Conservation (phyloP, 1,140 invertebrate genomes). For the Drosophila melanogaster region DNA sequence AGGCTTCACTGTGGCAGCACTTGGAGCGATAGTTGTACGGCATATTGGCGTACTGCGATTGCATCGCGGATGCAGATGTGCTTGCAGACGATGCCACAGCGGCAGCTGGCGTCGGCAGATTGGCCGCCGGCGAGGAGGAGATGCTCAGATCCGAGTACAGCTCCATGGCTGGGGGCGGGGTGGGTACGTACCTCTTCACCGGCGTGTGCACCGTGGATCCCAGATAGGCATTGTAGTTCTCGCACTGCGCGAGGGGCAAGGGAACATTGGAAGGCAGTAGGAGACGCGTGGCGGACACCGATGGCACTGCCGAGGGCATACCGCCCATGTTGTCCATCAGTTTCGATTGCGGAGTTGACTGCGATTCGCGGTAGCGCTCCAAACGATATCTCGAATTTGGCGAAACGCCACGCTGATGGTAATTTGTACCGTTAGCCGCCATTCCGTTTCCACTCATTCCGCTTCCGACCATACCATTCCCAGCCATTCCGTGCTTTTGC, state of each 20-base stretch:
- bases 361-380: constrained; percentile 68
- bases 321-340: constrained; percentile 36
- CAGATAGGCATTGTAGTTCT: constrained; percentile 71
- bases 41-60: constrained; percentile 67
- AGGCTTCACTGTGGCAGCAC: constrained; percentile 58
- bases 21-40: constrained; percentile 68
- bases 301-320: constrained; percentile 20
- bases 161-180: constrained; percentile 78
- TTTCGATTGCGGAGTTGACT: constrained; percentile 44
- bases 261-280: constrained; percentile 53
- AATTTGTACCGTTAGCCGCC: background rate
- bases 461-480: constrained; percentile 3
- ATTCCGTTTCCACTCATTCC: constrained; percentile 9
- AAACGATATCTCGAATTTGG: constrained; percentile 65
- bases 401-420: constrained; percentile 58
- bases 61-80: constrained; percentile 1
- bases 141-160: constrained; percentile 43
- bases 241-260: constrained; percentile 54
- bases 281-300: constrained; percentile 46
- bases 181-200: constrained; percentile 82
- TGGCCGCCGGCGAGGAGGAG: constrained; percentile 13
- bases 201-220: constrained; percentile 81
- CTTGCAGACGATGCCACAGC: background rate
- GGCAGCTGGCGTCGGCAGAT: constrained; percentile 7
- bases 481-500: constrained; percentile 36